A percentile compares a stretch with the other conserved stretches of the same genome.
Evolutionary conservation across 2,888 invertebrate species (phyloP).

Genomic region (Onthophagus sagittarius): DNA sequence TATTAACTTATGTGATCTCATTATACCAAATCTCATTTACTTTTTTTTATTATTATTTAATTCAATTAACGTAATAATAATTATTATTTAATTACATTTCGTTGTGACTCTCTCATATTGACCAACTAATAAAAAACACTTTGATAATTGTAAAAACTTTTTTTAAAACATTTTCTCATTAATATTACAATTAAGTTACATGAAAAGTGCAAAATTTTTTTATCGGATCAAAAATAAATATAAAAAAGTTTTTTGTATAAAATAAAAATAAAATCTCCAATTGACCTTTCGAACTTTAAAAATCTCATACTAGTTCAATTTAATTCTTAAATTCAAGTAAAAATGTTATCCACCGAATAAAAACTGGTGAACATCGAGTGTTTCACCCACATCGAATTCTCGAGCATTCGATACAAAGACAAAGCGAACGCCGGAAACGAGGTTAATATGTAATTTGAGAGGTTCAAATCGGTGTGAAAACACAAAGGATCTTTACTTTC

Average conservation of each 20-base stretch:
- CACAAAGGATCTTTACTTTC: constrained; percentile 18
- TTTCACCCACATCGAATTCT: constrained; percentile 42
- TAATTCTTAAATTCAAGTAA: constrained; percentile 15
- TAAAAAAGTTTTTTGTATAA: constrained; percentile 5
- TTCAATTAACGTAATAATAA: no score
- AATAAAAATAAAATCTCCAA: constrained; percentile 6
- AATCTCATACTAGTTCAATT: not conserved
- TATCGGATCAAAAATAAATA: not conserved
- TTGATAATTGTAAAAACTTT: not conserved
- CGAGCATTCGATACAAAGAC: constrained; percentile 43
- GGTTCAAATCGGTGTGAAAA: constrained; percentile 27
- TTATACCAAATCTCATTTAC: not conserved
- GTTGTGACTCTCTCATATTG: not conserved
- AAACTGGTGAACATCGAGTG: constrained; percentile 38
- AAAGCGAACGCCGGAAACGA: constrained; percentile 43
- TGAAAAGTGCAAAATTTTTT: not conserved
- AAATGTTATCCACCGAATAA: constrained; percentile 28
- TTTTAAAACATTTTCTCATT: not conserved
- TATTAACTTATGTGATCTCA: constrained; percentile 19
- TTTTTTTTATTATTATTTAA: not conserved
- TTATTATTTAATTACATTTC: not conserved
- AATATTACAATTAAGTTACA: not conserved
- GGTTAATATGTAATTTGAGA: constrained; percentile 37
- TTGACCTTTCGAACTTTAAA: not conserved
- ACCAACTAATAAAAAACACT: constrained; percentile 1